Evolutionary conservation across 2,888 invertebrate genomes (phyloP).

Genomic region (Schizotus pectinicornis): DNA sequence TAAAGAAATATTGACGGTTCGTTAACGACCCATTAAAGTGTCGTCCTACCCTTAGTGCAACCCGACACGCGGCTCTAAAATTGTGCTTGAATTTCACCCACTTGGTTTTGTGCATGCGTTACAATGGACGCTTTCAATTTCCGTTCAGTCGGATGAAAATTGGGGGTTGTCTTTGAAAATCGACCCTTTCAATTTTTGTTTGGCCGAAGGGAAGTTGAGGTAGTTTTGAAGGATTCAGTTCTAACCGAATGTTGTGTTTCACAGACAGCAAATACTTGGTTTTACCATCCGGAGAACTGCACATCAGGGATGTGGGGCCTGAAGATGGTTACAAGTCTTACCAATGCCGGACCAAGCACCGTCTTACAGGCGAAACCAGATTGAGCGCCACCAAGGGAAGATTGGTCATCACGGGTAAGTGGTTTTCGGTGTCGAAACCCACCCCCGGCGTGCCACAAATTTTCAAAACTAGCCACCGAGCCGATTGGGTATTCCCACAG

Average conservation of each 20-base stretch:
- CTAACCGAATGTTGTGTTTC: constrained; percentile 18
- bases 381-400: constrained; percentile 92
- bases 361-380: constrained; percentile 90
- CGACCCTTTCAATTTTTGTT: too few species aligned
- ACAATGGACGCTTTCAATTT: too few species aligned
- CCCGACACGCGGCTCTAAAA: too few species aligned
- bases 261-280: constrained; percentile 95
- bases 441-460: constrained; percentile 6
- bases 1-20: too few species aligned
- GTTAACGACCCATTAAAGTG: too few species aligned
- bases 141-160: too few species aligned
- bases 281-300: constrained; percentile 91
- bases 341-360: constrained; percentile 92
- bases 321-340: constrained; percentile 94
- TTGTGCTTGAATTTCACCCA: too few species aligned
- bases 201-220: too few species aligned
- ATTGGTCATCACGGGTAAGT: constrained; percentile 94
- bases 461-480: neutral
- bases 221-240: neutral
- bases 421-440: constrained; percentile 32
- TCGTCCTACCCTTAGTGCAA: too few species aligned
- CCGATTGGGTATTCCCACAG: too few species aligned
- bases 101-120: too few species aligned
- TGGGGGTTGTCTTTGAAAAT: too few species aligned
- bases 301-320: constrained; percentile 93